Evolutionary conservation across 2,888 invertebrate genomes (phyloP).

Genomic region (Diarsia rubi): DNA sequence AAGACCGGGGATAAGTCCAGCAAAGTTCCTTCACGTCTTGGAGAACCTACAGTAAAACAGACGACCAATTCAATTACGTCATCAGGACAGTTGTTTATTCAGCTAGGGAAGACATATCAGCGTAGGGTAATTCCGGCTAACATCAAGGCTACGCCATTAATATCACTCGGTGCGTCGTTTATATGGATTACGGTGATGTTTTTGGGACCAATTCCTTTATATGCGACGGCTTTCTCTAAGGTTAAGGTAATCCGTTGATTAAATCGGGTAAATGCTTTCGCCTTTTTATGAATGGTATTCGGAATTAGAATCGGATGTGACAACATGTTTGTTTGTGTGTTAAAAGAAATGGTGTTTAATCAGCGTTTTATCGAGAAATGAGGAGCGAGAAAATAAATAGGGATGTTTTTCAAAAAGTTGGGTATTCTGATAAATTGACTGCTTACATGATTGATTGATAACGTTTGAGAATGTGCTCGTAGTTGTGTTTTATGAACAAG

Average conservation of each 20-base stretch:
- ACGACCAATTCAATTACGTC: slow-evolving; percentile 52
- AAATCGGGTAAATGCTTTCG: slow-evolving; percentile 58
- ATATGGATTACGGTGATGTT: slow-evolving; percentile 80
- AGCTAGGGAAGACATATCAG: slow-evolving; percentile 54
- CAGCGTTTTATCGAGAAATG: not conserved
- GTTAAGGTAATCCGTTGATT: slow-evolving; percentile 72
- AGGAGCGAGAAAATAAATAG: not conserved
- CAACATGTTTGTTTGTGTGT: slow-evolving; percentile 50
- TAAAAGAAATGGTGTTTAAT: slow-evolving; percentile 19
- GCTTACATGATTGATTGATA: not conserved
- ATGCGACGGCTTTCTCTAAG: slow-evolving; percentile 66
- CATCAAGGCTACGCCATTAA: slow-evolving; percentile 73
- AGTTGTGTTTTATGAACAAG: not conserved
- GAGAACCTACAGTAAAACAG: slow-evolving; percentile 15
- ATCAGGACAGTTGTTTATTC: slow-evolving; percentile 58
- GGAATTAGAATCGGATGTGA: slow-evolving; percentile 33
- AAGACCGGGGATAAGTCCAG: no score
- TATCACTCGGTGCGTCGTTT: slow-evolving; percentile 77
- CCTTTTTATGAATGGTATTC: slow-evolving; percentile 51
- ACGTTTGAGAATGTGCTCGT: not conserved
- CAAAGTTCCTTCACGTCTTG: slow-evolving; percentile 11
- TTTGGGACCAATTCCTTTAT: slow-evolving; percentile 73
- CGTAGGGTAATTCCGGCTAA: slow-evolving; percentile 61
- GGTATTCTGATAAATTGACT: not conserved
- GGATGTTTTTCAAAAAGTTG: not conserved